Evolutionary conservation across 2,113 vertebrate species (phyloP).

Genomic region (Erpornis zantholeuca): DNA sequence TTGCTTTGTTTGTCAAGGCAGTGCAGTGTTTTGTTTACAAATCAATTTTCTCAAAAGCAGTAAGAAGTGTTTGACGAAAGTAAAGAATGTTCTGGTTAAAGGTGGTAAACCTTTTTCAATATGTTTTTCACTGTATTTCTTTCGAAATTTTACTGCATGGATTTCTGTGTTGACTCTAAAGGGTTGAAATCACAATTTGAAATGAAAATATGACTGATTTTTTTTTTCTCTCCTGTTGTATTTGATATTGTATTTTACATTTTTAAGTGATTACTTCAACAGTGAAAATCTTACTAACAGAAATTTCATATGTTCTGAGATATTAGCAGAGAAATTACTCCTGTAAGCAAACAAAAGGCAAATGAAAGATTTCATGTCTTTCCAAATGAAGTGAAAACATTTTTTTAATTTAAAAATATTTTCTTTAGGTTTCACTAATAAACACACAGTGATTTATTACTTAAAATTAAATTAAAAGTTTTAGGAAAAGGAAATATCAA

Average conservation of each 20-base stretch:
- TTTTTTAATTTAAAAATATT: not conserved
- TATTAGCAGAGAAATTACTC: not conserved
- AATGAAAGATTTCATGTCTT: not conserved
- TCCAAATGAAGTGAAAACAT: not conserved
- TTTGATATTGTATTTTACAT: not conserved
- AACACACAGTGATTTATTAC: not conserved
- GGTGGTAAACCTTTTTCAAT: not conserved
- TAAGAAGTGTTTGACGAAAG: not conserved
- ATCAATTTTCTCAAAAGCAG: slow-evolving; percentile 10
- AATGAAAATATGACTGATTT: not conserved
- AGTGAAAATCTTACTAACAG: not conserved
- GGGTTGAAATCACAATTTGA: not conserved
- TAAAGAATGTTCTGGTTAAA: not conserved
- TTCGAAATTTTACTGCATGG: not conserved
- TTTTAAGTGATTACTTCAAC: not conserved
- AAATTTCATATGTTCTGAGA: not conserved
- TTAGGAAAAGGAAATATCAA: not conserved
- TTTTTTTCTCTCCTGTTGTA: not conserved
- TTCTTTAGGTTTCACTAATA: not conserved
- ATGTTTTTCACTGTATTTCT: not conserved
- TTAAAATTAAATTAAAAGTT: not conserved
- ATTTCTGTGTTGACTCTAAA: not conserved
- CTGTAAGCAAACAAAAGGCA: not conserved
- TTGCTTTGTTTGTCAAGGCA: not conserved
- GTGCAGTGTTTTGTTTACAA: not conserved